Conservation (phyloP, 2,888 invertebrate genomes). For the Flabesymbios commensalis region DNA sequence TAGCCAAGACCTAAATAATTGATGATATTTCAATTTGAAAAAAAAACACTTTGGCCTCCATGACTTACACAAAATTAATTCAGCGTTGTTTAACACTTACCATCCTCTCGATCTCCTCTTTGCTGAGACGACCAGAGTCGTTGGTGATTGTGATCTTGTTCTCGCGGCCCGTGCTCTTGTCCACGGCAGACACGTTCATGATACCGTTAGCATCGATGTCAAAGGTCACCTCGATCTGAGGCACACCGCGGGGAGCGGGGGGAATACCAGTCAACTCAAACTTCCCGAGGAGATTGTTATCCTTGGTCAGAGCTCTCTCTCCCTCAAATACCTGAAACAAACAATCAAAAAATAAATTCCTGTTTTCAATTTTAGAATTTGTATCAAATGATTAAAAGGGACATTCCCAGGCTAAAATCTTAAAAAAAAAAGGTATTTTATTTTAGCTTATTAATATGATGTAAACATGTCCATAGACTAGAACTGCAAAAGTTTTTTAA, state of each 20-base stretch:
- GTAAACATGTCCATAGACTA: too few species aligned
- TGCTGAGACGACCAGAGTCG: conserved; percentile 71
- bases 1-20: too few species aligned
- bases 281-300: conserved; percentile 82
- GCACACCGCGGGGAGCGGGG: conserved; percentile 82
- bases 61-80: too few species aligned
- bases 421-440: too few species aligned
- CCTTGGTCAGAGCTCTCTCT: conserved; percentile 62
- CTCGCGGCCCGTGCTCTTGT: conserved; percentile 72
- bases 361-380: too few species aligned
- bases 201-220: conserved; percentile 79
- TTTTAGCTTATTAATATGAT: too few species aligned
- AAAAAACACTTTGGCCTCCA: too few species aligned
- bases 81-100: too few species aligned
- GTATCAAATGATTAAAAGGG: too few species aligned
- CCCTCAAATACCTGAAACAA: conserved; percentile 57
- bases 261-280: conserved; percentile 71
- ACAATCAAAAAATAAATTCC: background rate
- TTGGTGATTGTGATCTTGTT: conserved; percentile 70
- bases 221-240: conserved; percentile 69
- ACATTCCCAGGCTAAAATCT: too few species aligned
- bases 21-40: too few species aligned
- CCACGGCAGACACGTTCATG: conserved; percentile 88
- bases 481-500: too few species aligned
- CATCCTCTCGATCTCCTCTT: conserved; percentile 83